Evolutionary conservation across 1,140 invertebrate genomes (phyloP).

Genomic region (Polypedilum vanderplanki): DNA sequence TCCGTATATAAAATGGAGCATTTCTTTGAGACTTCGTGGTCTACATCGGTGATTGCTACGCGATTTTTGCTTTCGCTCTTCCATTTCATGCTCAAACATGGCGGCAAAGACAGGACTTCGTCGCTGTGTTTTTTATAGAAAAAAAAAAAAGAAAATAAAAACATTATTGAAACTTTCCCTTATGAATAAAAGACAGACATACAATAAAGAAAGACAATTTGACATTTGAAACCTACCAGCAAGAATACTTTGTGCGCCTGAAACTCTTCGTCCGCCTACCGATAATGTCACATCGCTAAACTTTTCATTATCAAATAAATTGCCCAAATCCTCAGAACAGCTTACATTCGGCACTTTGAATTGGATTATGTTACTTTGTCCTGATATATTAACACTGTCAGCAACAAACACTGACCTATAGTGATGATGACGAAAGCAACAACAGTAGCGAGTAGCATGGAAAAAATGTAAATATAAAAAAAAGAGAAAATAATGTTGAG

Average conservation of each 20-base stretch:
- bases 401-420: constrained; percentile 75
- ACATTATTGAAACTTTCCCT: constrained; percentile 23
- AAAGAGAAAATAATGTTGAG: constrained; percentile 33
- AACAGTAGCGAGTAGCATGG: not conserved
- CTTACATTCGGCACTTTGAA: constrained; percentile 97
- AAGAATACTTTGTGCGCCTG: constrained; percentile 94
- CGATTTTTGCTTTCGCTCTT: constrained; percentile 94
- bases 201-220: not conserved
- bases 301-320: constrained; percentile 90
- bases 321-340: constrained; percentile 88
- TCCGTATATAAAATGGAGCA: constrained; percentile 98
- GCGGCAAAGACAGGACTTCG: constrained; percentile 94
- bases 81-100: constrained; percentile 99
- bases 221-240: constrained; percentile 57
- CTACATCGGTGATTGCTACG: constrained; percentile 95
- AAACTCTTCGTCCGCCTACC: constrained; percentile 86
- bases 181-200: no score
- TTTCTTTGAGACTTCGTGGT: constrained; percentile 95
- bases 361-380: constrained; percentile 88
- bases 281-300: constrained; percentile 94
- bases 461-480: constrained; percentile 33
- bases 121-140: constrained; percentile 57
- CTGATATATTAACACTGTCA: constrained; percentile 94
- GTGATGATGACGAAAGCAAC: not conserved
- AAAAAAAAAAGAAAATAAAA: constrained; percentile 20